Conservation (phyloP, 2,113 vertebrate species). For the Psephotus haematonotus region DNA sequence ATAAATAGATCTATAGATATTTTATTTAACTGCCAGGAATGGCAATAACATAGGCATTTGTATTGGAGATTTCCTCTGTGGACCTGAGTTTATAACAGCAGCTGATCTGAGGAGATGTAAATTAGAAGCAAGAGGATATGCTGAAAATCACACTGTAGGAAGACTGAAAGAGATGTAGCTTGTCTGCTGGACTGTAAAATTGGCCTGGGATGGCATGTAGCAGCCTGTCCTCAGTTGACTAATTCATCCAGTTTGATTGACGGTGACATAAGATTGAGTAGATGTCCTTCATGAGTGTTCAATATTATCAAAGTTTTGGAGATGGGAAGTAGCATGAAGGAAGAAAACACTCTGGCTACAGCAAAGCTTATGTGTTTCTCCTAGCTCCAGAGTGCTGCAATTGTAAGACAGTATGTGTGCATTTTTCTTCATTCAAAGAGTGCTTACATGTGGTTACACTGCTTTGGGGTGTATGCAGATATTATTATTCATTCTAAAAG, state of each 20-base stretch:
- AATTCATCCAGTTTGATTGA: background rate
- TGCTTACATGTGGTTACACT: background rate
- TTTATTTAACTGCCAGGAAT: background rate
- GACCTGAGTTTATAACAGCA: background rate
- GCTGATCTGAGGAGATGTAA: conserved; percentile 34
- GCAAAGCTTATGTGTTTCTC: background rate
- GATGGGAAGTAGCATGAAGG: background rate
- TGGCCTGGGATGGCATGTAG: background rate
- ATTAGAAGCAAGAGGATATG: background rate
- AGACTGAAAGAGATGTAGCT: conserved; percentile 6
- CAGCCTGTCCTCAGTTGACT: background rate
- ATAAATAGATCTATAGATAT: background rate
- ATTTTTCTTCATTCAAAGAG: background rate
- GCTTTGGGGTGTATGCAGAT: background rate
- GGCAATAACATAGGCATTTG: background rate
- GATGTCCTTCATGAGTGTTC: background rate
- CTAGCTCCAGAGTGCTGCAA: background rate
- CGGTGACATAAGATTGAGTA: background rate
- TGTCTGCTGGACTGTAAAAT: conserved; percentile 10
- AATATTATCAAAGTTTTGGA: background rate
- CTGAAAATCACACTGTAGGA: background rate
- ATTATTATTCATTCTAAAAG: background rate
- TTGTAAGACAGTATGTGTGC: too few species aligned
- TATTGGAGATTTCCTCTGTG: background rate
- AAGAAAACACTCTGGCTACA: background rate